phyloP scores from a whole-genome alignment of 2,888 invertebrate species.

The Eristalis arbustorum region DNA sequence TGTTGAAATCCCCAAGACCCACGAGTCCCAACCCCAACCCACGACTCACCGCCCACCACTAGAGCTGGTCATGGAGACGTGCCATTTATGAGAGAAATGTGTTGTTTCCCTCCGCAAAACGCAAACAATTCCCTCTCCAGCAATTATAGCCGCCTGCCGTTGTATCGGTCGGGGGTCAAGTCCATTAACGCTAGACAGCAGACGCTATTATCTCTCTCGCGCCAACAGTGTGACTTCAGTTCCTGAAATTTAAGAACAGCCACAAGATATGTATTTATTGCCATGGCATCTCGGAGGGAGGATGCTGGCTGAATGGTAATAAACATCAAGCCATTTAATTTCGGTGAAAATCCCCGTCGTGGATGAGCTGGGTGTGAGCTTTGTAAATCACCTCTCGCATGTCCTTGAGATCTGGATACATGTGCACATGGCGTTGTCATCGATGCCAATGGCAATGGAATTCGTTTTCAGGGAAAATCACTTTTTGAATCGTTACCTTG shows the following conservation, averaged over 20 bases:
- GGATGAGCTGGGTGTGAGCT: neutral
- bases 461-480: neutral
- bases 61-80: too few relatives aligned
- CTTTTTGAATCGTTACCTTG: neutral
- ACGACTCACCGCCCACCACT: too few relatives aligned
- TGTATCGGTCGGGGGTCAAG: neutral
- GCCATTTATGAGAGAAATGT: neutral
- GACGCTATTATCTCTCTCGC: slow-evolving; percentile 10
- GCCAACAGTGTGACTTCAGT: neutral
- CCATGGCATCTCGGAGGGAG: neutral
- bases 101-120: neutral
- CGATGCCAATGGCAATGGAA: neutral
- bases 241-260: neutral
- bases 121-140: neutral
- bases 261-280: neutral
- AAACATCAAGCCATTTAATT: neutral
- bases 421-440: neutral
- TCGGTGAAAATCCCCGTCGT: neutral
- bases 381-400: neutral
- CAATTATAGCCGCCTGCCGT: slow-evolving; percentile 4
- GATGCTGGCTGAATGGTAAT: neutral
- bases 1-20: too few relatives aligned
- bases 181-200: slow-evolving; percentile 20
- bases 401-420: neutral
- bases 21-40: too few relatives aligned